Evolutionary conservation across 2,888 invertebrate species (phyloP).

Genomic region (Anarsia innoxiella): DNA sequence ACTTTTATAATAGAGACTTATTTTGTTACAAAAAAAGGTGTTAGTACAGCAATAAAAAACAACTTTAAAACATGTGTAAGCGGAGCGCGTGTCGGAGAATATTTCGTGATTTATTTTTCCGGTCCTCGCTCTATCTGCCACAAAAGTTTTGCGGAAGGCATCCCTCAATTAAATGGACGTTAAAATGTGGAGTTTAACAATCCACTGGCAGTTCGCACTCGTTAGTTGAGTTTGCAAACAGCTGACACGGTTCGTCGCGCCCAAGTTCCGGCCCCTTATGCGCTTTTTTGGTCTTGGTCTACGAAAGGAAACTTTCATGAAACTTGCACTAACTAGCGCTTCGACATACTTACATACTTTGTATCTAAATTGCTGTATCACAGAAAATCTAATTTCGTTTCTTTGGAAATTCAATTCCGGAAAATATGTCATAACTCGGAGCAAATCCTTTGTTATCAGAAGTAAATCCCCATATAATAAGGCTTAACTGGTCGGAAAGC

Average conservation of each 20-base stretch:
- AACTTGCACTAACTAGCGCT: slow-evolving; percentile 25
- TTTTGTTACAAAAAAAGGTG: slow-evolving; percentile 24
- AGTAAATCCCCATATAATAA: slow-evolving; percentile 21
- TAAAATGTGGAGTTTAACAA: slow-evolving; percentile 33
- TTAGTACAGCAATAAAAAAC: slow-evolving; percentile 27
- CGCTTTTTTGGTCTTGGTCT: slow-evolving; percentile 42
- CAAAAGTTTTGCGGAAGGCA: slow-evolving; percentile 26
- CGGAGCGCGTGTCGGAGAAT: slow-evolving; percentile 23
- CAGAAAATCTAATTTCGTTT: no score
- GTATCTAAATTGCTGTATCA: not conserved
- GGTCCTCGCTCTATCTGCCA: slow-evolving; percentile 22
- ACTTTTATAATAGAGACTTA: slow-evolving; percentile 28
- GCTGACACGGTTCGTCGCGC: slow-evolving; percentile 38
- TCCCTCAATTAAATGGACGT: slow-evolving; percentile 36
- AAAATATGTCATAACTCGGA: not conserved
- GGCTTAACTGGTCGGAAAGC: slow-evolving; percentile 29
- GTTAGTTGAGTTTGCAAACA: slow-evolving; percentile 47
- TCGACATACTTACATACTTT: not conserved
- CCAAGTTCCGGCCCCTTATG: slow-evolving; percentile 40
- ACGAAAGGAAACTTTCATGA: slow-evolving; percentile 37
- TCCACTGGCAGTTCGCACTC: slow-evolving; percentile 35
- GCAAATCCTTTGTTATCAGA: slow-evolving; percentile 6
- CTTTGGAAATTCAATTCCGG: not conserved
- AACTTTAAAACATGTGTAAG: slow-evolving; percentile 21
- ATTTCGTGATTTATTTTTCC: slow-evolving; percentile 25